Percentiles rank a stretch among this genome's conserved stretches.
Evolutionary conservation across 2,888 invertebrate species (phyloP).

Genomic region (Aethes cnicana): DNA sequence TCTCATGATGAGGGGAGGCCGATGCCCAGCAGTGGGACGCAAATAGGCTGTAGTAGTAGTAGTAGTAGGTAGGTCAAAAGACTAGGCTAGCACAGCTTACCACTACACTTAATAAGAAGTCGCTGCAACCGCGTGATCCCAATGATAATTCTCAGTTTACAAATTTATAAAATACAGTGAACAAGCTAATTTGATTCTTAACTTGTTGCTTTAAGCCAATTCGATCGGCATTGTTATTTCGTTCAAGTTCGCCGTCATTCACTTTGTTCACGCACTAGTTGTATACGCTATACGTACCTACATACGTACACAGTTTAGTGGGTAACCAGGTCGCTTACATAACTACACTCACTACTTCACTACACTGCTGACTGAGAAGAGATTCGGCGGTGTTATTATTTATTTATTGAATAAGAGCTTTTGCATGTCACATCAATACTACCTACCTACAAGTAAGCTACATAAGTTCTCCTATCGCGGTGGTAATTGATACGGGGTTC

Average conservation of each 20-base stretch:
- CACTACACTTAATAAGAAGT: too few species aligned
- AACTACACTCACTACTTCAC: conserved; percentile 38
- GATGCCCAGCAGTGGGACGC: too few species aligned
- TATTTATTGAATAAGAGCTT: conserved; percentile 15
- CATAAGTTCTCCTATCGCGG: not conserved
- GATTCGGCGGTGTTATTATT: conserved; percentile 7
- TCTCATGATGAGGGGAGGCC: too few species aligned
- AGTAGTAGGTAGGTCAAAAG: too few species aligned
- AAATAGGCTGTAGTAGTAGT: too few species aligned
- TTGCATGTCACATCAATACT: conserved; percentile 6
- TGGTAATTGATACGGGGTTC: conserved; percentile 8
- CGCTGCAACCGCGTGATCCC: not conserved
- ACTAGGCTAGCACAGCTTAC: too few species aligned
- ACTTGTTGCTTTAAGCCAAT: conserved; percentile 32
- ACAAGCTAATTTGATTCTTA: conserved; percentile 41
- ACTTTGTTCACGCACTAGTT: conserved; percentile 71
- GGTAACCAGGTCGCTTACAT: conserved; percentile 70
- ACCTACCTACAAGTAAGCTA: too few species aligned
- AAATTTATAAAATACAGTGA: conserved; percentile 32
- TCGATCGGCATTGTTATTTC: conserved; percentile 32
- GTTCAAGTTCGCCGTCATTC: conserved; percentile 49
- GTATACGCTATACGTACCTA: conserved; percentile 39
- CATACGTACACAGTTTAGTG: conserved; percentile 59
- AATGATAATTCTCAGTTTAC: conserved; percentile 37
- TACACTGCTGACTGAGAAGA: not conserved